Base-by-base conservation (phyloP, 2,888 invertebrate species). In the Malacosoma neustria region DNA sequence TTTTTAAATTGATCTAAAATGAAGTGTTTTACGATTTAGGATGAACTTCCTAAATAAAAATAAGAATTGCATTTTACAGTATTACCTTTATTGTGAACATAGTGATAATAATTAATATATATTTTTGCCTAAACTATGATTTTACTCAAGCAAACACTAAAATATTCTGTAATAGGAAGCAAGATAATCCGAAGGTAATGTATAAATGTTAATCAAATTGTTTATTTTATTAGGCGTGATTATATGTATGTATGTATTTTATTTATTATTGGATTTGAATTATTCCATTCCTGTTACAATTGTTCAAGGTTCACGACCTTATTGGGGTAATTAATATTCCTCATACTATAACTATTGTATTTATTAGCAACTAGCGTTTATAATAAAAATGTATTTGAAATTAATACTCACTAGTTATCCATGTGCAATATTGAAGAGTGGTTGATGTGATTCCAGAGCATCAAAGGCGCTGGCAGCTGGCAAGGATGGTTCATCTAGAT, bases 401-500 rank as follows among this genome's bases (percentile, higher is more conserved):
- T 22, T 22, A 22, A 22, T 22, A 22, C 9, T 22, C 9, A 7
- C 3, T 5, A 2, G 22, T 22, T 7, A 22, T 7, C 22, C 22
- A n/a, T 22, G 22, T 22, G 22, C 22, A 22, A 22, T 9, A 22
- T 5, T 22, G 6, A 22, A 2, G 6, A 6, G 5, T 9, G 22
- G 22, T 22, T 22, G 9, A 22, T 22, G 22, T 22, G 45, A 51
- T 72, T 79, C 30, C 75, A 82, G 82, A 69, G 61, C 54, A 60
- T 52, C 52, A 52, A 57, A 50, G 55, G 56, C 46, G 56, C 43
- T 54, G 49, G 52, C 49, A 51, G 50, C 56, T 43, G 49, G 45
- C 46, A 57, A 80, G 63, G 56, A 84, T 85, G 84, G 84, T 85
- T 58, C 82, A 82, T 62, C 76, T 84, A 48, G 77, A 82, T 66